Evolutionary conservation across 2,888 invertebrate genomes (phyloP).

Genomic region (Drosophila lacicola): DNA sequence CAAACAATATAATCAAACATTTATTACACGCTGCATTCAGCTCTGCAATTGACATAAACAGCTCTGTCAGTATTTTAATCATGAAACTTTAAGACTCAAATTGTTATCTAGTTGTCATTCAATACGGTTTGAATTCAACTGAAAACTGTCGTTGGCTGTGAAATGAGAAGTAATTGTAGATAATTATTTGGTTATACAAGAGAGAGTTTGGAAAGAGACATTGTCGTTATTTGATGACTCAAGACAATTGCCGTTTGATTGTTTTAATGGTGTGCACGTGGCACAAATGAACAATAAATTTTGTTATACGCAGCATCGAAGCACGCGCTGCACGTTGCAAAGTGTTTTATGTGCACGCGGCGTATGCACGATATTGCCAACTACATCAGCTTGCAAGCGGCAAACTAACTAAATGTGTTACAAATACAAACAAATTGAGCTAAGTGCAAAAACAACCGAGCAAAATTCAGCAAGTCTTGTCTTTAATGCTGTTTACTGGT

Average conservation of each 20-base stretch:
- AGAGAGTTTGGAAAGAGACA: conserved; percentile 4
- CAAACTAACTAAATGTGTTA: conserved; percentile 41
- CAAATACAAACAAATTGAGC: conserved; percentile 14
- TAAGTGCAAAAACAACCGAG: neutral
- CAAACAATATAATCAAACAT: too few species aligned
- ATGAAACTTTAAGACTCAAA: conserved; percentile 29
- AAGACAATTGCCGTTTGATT: conserved; percentile 40
- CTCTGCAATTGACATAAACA: conserved; percentile 22
- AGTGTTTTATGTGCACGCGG: conserved; percentile 54
- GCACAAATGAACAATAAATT: conserved; percentile 55
- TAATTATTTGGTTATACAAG: neutral
- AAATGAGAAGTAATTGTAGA: conserved; percentile 16
- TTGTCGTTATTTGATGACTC: conserved; percentile 8
- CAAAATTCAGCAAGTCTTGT: conserved; percentile 8
- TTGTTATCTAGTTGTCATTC: conserved; percentile 36
- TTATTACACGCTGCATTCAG: neutral
- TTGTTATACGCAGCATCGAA: conserved; percentile 33
- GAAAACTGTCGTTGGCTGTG: conserved; percentile 15
- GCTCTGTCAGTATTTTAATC: conserved; percentile 2
- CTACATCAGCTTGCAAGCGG: conserved; percentile 47
- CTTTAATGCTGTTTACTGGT: conserved; percentile 51
- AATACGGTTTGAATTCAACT: conserved; percentile 34
- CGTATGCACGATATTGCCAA: conserved; percentile 67
- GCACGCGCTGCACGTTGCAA: conserved; percentile 33
- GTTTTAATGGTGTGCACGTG: conserved; percentile 57